A percentile compares a stretch with the other conserved stretches of the same genome.
These are phyloP conservation scores for Flabesymbios commensalis DNA, from an alignment of 2,888 invertebrate genomes.

Conservation along the genomic window DNA sequence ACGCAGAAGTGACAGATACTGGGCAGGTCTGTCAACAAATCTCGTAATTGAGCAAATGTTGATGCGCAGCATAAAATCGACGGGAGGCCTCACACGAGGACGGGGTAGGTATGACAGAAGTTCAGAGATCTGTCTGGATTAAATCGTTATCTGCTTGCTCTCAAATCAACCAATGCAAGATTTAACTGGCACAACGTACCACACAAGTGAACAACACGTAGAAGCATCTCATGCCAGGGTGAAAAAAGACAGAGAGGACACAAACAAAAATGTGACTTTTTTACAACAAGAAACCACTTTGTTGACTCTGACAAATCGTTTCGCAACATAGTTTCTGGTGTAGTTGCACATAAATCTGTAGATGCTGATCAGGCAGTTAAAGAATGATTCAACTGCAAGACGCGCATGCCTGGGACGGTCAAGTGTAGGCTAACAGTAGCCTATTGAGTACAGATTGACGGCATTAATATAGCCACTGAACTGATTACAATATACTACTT, in stretches of 20 bases:
- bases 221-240: slow-evolving; percentile 18
- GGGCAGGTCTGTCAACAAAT: slow-evolving; percentile 41
- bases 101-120: slow-evolving; percentile 16
- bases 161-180: slow-evolving; percentile 28
- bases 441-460: too few relatives aligned
- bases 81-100: slow-evolving; percentile 30
- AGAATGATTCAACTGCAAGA: too few relatives aligned
- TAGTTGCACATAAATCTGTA: slow-evolving; percentile 24
- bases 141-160: slow-evolving; percentile 27
- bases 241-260: slow-evolving; percentile 30
- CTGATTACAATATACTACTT: too few relatives aligned
- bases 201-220: slow-evolving; percentile 21
- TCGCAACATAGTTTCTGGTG: slow-evolving; percentile 37
- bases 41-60: slow-evolving; percentile 41
- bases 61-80: slow-evolving; percentile 39
- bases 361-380: slow-evolving; percentile 38
- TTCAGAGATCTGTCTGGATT: slow-evolving; percentile 24
- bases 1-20: slow-evolving; percentile 30
- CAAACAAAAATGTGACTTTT: slow-evolving; percentile 11
- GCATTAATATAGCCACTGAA: too few relatives aligned
- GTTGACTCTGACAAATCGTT: slow-evolving; percentile 21
- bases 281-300: slow-evolving; percentile 33
- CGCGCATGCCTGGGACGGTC: too few relatives aligned
- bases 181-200: slow-evolving; percentile 5
- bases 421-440: too few relatives aligned